Evolutionary conservation across 2,113 vertebrate genomes (phyloP), one percentile per base, ranked within the genome.

Genomic region (Paratilapia polleni): DNA sequence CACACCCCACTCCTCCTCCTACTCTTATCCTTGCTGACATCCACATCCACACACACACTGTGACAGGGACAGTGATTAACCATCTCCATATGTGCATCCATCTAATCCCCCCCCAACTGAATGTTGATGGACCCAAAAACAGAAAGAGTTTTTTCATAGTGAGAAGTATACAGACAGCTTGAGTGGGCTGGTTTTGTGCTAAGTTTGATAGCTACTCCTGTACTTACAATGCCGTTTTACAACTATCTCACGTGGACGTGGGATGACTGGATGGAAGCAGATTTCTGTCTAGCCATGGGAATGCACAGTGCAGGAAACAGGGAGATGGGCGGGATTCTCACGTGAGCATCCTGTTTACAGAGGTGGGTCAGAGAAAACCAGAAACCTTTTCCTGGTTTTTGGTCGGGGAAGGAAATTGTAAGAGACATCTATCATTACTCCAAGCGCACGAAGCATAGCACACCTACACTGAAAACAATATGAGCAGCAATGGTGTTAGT

Each of bases 321-420:
- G 52, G 82, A 82, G 81, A 70, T 76, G 89, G 90, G 91, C 85
- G 92, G 83, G 82, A 89, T 87, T 74, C 83, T 79, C 86, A 87
- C 63, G 56, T 84, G 85, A 90, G 91, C 80, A 90, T 95, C 92
- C 94, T 94, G 93, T 93, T 94, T 90, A 91, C 86, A 75, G 73
- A 43, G 88, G 82, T 36, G 78, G 77, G 63, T 68, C 24, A 31
- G 74, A 70, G 19, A 81, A 38, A 68, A 22, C 47, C 26, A 63
- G 78, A 63, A 31, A 74, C 82, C 83, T 79, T 76, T 80, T 31
- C 14, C 41, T 85, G 52, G 57, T 78, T 80, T 31, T 61, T 58
- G 80, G 22, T 3, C 75, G 20, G 49, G 26, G 54, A 68, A 79
- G 82, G 80, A 89, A 80, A 61, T 84, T 57, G 58, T 63, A 80